phyloP scores from a whole-genome alignment of 1,140 invertebrate species.

The Plectus sambesii region DNA sequence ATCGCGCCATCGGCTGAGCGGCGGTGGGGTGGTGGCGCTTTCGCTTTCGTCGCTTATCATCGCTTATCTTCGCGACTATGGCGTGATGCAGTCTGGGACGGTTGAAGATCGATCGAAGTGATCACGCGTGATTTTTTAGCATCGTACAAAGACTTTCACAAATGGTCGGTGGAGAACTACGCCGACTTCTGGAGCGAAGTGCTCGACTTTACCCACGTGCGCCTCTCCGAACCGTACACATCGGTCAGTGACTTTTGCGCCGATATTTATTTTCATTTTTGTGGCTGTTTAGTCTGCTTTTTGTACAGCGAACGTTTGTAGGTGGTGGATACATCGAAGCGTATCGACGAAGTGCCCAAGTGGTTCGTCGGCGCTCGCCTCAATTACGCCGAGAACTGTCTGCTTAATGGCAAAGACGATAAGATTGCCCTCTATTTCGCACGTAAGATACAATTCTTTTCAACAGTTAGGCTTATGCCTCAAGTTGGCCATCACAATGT shows the following conservation, averaged over 20 bases:
- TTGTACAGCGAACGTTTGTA: slow-evolving; percentile 8
- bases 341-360: slow-evolving; percentile 48
- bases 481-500: too few relatives aligned
- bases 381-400: slow-evolving; percentile 52
- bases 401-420: slow-evolving; percentile 41
- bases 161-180: slow-evolving; percentile 50
- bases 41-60: too few relatives aligned
- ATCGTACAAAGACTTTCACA: slow-evolving; percentile 48
- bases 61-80: too few relatives aligned
- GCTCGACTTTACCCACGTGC: slow-evolving; percentile 46
- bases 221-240: slow-evolving; percentile 45
- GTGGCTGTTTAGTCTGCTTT: neutral
- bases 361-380: slow-evolving; percentile 49
- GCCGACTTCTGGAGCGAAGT: slow-evolving; percentile 51
- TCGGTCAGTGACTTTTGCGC: slow-evolving; percentile 34
- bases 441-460: slow-evolving; percentile 39
- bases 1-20: too few relatives aligned
- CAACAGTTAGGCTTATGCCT: too few relatives aligned
- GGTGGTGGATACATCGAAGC: slow-evolving; percentile 47
- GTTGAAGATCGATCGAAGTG: too few relatives aligned
- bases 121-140: slow-evolving; percentile 46
- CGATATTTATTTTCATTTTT: slow-evolving; percentile 14
- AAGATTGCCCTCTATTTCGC: slow-evolving; percentile 49
- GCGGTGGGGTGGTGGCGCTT: too few relatives aligned
- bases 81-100: too few relatives aligned